A percentile compares a stretch with the other conserved stretches of the same genome.
Conservation (phyloP, 2,113 vertebrate genomes). For the Mystacornis crossleyi region DNA sequence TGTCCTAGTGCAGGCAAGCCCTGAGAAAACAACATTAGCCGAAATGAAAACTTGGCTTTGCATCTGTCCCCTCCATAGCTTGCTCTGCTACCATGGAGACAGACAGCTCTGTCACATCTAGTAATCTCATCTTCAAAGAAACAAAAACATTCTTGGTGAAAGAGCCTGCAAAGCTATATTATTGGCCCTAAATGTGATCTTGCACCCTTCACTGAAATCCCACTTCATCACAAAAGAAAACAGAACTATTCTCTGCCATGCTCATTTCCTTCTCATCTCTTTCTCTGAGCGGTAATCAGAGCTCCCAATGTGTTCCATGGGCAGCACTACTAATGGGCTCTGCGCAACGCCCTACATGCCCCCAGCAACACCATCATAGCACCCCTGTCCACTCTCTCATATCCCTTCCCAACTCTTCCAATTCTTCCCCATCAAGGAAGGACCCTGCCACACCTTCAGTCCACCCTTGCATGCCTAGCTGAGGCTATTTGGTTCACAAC, state of each 20-base stretch:
- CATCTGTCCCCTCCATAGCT: neutral
- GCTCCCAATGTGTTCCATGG: neutral
- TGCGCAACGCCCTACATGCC: neutral
- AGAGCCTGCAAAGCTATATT: neutral
- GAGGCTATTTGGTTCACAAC: neutral
- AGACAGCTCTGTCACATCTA: slow-evolving; percentile 39
- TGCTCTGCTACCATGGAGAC: slow-evolving; percentile 44
- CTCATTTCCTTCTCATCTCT: neutral
- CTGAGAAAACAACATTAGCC: neutral
- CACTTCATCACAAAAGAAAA: neutral
- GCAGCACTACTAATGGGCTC: neutral
- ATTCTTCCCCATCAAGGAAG: neutral
- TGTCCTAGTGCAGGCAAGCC: neutral
- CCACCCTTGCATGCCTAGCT: neutral
- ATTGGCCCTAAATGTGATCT: neutral
- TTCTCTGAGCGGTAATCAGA: neutral
- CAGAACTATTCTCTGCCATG: neutral
- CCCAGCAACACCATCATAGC: neutral
- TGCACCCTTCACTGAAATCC: neutral
- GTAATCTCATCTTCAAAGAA: slow-evolving; percentile 57
- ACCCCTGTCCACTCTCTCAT: neutral
- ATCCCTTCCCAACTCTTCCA: neutral
- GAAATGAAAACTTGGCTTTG: slow-evolving; percentile 25
- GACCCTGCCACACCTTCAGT: neutral
- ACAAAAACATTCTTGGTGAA: slow-evolving; percentile 41